These are phyloP conservation scores for Carcina quercana DNA, from an alignment of 2,888 invertebrate species.

Conservation along the genomic window DNA sequence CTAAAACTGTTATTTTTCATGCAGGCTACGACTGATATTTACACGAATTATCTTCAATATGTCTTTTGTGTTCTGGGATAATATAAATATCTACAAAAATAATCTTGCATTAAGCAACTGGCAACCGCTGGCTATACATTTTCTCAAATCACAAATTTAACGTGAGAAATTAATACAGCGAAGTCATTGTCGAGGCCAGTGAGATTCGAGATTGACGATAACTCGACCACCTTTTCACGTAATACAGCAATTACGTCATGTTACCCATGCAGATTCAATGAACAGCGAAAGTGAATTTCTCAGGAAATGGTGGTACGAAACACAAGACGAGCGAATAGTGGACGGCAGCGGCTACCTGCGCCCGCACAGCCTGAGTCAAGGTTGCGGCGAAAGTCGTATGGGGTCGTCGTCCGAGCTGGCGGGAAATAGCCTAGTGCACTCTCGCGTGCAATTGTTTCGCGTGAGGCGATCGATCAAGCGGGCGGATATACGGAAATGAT, in stretches of 20 bases:
- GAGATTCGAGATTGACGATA: constrained; percentile 1
- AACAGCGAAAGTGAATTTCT: constrained; percentile 66
- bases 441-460: constrained; percentile 13
- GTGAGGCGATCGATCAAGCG: constrained; percentile 4
- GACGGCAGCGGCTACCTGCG: constrained; percentile 28
- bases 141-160: too few species aligned
- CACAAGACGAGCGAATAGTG: constrained; percentile 22
- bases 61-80: too few species aligned
- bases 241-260: constrained; percentile 13
- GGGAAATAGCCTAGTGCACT: constrained; percentile 24
- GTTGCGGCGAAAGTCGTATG: constrained; percentile 65
- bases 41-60: too few species aligned
- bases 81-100: too few species aligned
- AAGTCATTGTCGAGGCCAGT: constrained; percentile 6
- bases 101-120: too few species aligned
- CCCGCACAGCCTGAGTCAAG: constrained; percentile 41
- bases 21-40: too few species aligned
- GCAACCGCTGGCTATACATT: too few species aligned
- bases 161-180: constrained; percentile 1
- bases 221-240: constrained; percentile 4
- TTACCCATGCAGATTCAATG: constrained; percentile 21
- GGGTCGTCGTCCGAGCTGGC: constrained; percentile 44
- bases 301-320: constrained; percentile 48
- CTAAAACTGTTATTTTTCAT: too few species aligned
- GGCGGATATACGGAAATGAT: constrained; percentile 9